Base-by-base conservation (phyloP, 2,797 vertebrate species). In the Cossypha dichroa region DNA sequence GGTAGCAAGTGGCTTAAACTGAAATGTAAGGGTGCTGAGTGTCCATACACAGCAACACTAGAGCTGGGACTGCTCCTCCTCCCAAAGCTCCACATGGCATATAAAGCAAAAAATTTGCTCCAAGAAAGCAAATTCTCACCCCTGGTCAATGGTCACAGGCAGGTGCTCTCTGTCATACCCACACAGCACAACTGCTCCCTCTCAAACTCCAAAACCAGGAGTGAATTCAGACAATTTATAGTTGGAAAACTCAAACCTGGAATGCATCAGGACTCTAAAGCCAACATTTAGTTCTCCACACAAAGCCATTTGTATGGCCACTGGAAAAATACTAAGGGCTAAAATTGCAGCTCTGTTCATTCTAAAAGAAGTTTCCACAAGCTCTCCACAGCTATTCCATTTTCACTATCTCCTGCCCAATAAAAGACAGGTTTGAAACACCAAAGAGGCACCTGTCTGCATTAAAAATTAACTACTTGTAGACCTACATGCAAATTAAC, bases 401-500 rank as follows among this genome's bases (percentile, higher is more conserved):
- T 93, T 54, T 70, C 89, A 91, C 21, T 75, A 88, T 76, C 66
- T 96, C 81, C 67, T 13, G 3, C n/a, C 45, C 92, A 96, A 94
- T 88, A 87, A 94, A 96, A 97, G 77, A 40, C 55, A 78, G 28
- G 20, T 40, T 81, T 86, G 34, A 90, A 89, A 93, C 83, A 95
- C 58, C 23, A 33, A 90, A 88, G 83, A 67, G 43, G 63, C 34
- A 95, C 90, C 88, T 95, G 85, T 25, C 49, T 75, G 76, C 60
- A 75, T 88, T 92, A 91, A 93, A 93, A 74, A 91, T 84, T 94
- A 95, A 95, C 49, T 93, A 79, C 63, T 69, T 91, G 59, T 73
- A 92, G 96, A 94, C 72, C 68, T 79, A 58, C 46, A 17, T 55
- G 56, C 21, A 68, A 76, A 72, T 72, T 41, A 78, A 84, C 69